These are phyloP conservation scores for Notamacropus eugenii DNA, from an alignment of 2,797 vertebrate species.

Conservation along the genomic window DNA sequence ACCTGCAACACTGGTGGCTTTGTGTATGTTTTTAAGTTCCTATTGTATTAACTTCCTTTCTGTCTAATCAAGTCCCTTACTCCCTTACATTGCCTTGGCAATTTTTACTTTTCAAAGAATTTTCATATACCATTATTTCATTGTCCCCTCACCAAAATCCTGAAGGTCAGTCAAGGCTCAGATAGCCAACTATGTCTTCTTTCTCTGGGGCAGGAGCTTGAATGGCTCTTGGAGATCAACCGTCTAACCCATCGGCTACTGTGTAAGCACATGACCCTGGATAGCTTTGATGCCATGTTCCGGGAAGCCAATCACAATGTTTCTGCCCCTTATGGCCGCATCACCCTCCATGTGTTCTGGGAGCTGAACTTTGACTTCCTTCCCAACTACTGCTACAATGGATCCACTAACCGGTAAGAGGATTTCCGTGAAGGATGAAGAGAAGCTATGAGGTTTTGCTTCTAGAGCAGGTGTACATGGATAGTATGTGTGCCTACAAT, in stretches of 20 bases:
- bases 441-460: neutral
- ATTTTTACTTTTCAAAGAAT: neutral
- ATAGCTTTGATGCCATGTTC: conserved; percentile 95
- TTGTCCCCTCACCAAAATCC: neutral
- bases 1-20: neutral
- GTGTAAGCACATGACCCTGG: conserved; percentile 94
- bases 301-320: conserved; percentile 95
- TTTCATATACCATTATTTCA: neutral
- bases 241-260: conserved; percentile 92
- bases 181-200: conserved; percentile 24
- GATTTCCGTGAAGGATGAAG: neutral
- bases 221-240: conserved; percentile 94
- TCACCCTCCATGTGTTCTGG: conserved; percentile 95
- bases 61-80: neutral
- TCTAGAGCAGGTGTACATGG: neutral
- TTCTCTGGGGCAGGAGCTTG: conserved; percentile 88
- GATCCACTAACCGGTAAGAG: conserved; percentile 92
- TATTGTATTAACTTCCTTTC: neutral
- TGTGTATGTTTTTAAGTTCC: neutral
- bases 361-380: conserved; percentile 95
- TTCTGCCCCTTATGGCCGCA: conserved; percentile 92
- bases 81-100: neutral
- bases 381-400: conserved; percentile 95
- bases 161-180: accelerated
- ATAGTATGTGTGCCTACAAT: neutral